Percentiles rank a stretch among this genome's conserved stretches.
Conservation (phyloP, 1,140 invertebrate genomes). For the Brachionus asplanchnoidis region DNA sequence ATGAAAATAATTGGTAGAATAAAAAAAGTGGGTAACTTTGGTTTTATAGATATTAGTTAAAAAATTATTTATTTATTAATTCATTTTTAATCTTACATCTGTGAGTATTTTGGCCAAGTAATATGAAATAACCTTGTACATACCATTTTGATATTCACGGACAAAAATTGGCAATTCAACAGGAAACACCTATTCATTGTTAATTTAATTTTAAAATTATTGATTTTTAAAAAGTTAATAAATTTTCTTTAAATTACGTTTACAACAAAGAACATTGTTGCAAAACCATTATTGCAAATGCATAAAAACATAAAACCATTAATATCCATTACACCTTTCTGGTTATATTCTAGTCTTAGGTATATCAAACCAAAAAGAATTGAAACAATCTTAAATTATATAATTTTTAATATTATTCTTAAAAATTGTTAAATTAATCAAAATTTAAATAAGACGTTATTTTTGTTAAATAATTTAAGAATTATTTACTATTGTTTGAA, state of each 20-base stretch:
- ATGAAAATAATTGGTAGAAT: constrained; percentile 57
- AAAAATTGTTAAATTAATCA: not conserved
- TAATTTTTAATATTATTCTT: not conserved
- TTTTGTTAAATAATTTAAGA: no score
- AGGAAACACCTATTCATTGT: not conserved
- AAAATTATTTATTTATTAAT: not conserved
- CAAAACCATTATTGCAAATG: constrained; percentile 59
- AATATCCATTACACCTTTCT: constrained; percentile 37
- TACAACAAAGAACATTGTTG: constrained; percentile 31
- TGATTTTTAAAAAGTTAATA: no score
- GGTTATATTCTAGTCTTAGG: constrained; percentile 5
- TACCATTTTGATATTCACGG: constrained; percentile 19
- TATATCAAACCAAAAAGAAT: constrained; percentile 35
- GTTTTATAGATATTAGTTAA: constrained; percentile 63
- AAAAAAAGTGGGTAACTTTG: constrained; percentile 75
- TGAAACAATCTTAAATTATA: constrained; percentile 11
- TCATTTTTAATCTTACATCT: not conserved
- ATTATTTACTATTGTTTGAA: constrained; percentile 43
- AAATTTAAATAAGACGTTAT: not conserved
- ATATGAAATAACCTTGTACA: constrained; percentile 28
- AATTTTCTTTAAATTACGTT: constrained; percentile 38
- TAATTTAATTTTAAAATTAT: no score
- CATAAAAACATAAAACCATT: constrained; percentile 32
- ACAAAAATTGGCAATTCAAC: constrained; percentile 18
- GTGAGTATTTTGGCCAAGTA: constrained; percentile 31